These are phyloP conservation scores for Ganaspis brasiliensis DNA, from an alignment of 2,888 invertebrate genomes.

Conservation along the genomic window DNA sequence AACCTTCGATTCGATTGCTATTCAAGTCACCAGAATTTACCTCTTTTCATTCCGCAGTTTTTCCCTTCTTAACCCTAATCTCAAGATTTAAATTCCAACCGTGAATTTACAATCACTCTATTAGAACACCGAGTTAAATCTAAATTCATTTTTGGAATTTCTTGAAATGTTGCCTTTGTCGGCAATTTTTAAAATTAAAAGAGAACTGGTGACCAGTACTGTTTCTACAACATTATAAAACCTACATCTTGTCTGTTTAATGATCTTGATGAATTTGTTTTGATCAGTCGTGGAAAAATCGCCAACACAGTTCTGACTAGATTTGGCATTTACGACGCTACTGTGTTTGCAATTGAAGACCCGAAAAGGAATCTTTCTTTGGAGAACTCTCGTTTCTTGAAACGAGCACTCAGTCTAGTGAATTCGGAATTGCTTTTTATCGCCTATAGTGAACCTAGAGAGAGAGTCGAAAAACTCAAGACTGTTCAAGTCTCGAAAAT, in stretches of 20 bases:
- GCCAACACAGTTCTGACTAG: conserved; percentile 21
- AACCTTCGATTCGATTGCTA: neutral
- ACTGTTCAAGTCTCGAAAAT: conserved; percentile 10
- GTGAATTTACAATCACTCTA: neutral
- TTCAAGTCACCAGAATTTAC: conserved; percentile 4
- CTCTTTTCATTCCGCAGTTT: neutral
- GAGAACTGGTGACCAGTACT: neutral
- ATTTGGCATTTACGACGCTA: conserved; percentile 16
- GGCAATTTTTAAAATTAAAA: conserved; percentile 5
- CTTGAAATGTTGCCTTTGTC: neutral
- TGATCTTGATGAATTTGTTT: neutral
- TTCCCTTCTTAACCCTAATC: neutral
- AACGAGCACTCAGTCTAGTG: conserved; percentile 23
- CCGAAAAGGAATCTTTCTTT: conserved; percentile 2
- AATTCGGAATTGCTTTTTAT: conserved; percentile 1
- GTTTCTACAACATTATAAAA: conserved; percentile 16
- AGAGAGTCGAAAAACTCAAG: conserved; percentile 5
- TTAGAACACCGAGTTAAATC: neutral
- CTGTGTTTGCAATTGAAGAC: conserved; percentile 6
- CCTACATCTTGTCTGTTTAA: conserved; percentile 6
- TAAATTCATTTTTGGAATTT: conserved; percentile 10
- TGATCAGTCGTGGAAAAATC: conserved; percentile 32
- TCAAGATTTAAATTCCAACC: neutral
- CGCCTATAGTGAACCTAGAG: neutral
- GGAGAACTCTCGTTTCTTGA: neutral